A percentile compares a stretch with the other conserved stretches of the same genome.
Conservation (phyloP, 2,888 invertebrate species). For the Sphaerophoria rueppellii region DNA sequence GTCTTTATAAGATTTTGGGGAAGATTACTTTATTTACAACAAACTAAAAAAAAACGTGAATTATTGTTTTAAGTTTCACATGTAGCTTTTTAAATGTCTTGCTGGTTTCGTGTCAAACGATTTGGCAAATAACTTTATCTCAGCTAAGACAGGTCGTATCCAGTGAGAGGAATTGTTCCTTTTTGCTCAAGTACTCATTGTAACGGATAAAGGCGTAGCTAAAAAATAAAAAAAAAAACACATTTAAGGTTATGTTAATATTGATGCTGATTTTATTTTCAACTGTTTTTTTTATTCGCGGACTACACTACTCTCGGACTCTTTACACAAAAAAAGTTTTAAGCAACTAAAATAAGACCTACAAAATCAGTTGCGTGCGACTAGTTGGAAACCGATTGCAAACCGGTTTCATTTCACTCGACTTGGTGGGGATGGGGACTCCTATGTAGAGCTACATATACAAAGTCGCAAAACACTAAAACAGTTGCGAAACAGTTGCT, state of each 20-base stretch:
- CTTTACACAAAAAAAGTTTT: too few relatives aligned
- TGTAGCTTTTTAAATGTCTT: slow-evolving; percentile 63
- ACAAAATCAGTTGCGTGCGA: too few relatives aligned
- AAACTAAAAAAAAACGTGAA: slow-evolving; percentile 19
- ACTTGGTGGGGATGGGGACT: too few relatives aligned
- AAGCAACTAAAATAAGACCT: too few relatives aligned
- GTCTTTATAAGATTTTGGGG: slow-evolving; percentile 39
- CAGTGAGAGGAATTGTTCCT: slow-evolving; percentile 84
- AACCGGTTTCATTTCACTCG: too few relatives aligned
- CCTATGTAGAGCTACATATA: too few relatives aligned
- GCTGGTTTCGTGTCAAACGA: slow-evolving; percentile 63
- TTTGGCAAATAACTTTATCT: slow-evolving; percentile 23
- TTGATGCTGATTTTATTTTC: background rate
- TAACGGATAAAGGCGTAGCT: slow-evolving; percentile 89
- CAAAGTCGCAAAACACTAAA: too few relatives aligned
- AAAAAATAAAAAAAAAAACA: slow-evolving; percentile 76
- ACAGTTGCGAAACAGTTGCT: too few relatives aligned
- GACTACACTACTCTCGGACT: too few relatives aligned
- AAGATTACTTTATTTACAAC: slow-evolving; percentile 41
- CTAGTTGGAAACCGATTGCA: too few relatives aligned
- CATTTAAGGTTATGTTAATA: background rate
- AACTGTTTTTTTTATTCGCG: too few relatives aligned
- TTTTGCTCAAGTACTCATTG: slow-evolving; percentile 88
- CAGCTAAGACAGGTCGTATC: slow-evolving; percentile 63
- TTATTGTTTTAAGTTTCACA: slow-evolving; percentile 46